phyloP scores from a whole-genome alignment of 2,113 vertebrate genomes.

The Dunckerocampus dactyliophorus region DNA sequence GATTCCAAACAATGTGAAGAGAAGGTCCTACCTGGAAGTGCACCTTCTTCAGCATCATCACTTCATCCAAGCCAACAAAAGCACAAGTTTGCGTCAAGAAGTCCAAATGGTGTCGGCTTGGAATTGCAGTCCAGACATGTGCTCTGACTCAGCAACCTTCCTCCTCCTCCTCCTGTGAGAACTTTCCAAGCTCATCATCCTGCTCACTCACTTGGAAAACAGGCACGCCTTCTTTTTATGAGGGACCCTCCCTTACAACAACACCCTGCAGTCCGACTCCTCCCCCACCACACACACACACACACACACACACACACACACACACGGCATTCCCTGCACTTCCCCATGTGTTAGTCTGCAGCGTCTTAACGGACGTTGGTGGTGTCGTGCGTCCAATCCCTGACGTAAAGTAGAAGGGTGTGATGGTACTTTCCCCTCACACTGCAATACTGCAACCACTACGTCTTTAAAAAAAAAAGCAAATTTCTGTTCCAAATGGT shows the following conservation, averaged over 20 bases:
- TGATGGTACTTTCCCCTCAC: slow-evolving; percentile 2
- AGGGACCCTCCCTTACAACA: slow-evolving; percentile 37
- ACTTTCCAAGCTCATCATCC: slow-evolving; percentile 39
- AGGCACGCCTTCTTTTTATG: slow-evolving; percentile 70
- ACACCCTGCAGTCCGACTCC: slow-evolving; percentile 37
- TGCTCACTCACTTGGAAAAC: slow-evolving; percentile 65
- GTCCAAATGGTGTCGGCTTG: slow-evolving; percentile 6
- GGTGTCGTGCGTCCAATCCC: too few species aligned
- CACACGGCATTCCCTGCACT: not conserved
- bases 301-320: slow-evolving; percentile 10
- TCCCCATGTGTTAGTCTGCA: slow-evolving; percentile 45
- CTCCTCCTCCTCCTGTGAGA: slow-evolving; percentile 52
- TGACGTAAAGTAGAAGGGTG: too few species aligned
- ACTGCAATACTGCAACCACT: not conserved
- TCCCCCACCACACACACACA: slow-evolving; percentile 1
- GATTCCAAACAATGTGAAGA: too few species aligned
- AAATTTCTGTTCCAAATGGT: too few species aligned
- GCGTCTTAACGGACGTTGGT: not conserved
- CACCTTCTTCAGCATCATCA: slow-evolving; percentile 65
- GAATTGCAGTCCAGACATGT: slow-evolving; percentile 12
- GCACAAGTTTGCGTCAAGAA: not conserved
- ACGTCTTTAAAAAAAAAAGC: too few species aligned
- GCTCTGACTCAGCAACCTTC: slow-evolving; percentile 2
- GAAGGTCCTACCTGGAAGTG: slow-evolving; percentile 58
- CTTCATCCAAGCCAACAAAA: not conserved